These are phyloP conservation scores for Charanyca ferruginea DNA, from an alignment of 2,888 invertebrate genomes.

Conservation along the genomic window DNA sequence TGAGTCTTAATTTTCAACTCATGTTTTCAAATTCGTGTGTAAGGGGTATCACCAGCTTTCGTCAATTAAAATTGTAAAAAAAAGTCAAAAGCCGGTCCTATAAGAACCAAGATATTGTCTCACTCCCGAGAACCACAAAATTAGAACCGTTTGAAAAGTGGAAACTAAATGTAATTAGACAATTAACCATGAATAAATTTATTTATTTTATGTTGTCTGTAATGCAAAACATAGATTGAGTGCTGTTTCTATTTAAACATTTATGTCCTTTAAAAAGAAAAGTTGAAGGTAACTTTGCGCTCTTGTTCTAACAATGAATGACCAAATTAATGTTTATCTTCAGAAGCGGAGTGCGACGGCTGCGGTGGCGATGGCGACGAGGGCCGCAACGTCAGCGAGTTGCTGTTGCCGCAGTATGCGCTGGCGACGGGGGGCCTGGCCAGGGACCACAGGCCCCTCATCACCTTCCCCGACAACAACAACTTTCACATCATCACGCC, in stretches of 20 bases:
- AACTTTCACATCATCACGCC: slow-evolving; percentile 96
- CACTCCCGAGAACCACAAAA: no score
- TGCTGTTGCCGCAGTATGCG: slow-evolving; percentile 97
- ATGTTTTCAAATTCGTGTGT: no score
- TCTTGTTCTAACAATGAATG: background rate
- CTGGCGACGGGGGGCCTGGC: slow-evolving; percentile 98
- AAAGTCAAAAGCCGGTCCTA: no score
- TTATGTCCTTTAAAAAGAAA: no score
- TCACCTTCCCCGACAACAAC: slow-evolving; percentile 98
- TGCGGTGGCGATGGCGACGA: slow-evolving; percentile 91
- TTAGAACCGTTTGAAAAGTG: background rate
- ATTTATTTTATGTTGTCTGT: background rate
- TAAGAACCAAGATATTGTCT: no score
- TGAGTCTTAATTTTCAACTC: no score
- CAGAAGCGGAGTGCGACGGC: slow-evolving; percentile 90
- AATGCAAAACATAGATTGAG: no score
- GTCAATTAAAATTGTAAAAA: no score
- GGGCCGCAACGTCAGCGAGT: slow-evolving; percentile 96
- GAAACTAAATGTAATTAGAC: slow-evolving; percentile 3
- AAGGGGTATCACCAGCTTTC: no score
- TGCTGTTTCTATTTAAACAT: no score
- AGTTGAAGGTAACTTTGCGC: no score
- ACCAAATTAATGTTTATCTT: slow-evolving; percentile 49
- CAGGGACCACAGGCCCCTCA: slow-evolving; percentile 97
- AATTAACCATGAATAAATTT: background rate